Conservation (phyloP, 2,888 invertebrate genomes). For the Drosophila pegasa region DNA sequence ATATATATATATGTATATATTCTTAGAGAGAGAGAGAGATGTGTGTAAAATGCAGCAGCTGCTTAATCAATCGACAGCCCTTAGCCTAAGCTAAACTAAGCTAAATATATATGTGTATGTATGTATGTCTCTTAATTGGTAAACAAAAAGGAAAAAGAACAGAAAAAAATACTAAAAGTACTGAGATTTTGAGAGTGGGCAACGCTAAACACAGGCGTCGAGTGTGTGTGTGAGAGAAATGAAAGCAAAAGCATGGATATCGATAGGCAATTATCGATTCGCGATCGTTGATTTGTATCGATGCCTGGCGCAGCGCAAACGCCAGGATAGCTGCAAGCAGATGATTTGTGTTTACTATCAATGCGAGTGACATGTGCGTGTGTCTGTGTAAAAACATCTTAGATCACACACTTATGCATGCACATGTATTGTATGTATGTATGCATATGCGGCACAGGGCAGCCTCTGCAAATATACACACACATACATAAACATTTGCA, state of each 20-base stretch:
- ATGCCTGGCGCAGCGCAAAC: constrained; percentile 4
- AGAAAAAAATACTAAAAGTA: constrained; percentile 1
- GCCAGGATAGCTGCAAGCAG: constrained; percentile 4
- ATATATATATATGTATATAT: constrained; percentile 53
- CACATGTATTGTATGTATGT: neutral
- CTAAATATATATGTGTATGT: constrained; percentile 8
- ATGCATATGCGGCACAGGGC: neutral
- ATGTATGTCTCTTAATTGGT: constrained; percentile 13
- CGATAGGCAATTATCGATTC: constrained; percentile 5
- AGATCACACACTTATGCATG: constrained; percentile 3
- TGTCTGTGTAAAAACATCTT: neutral
- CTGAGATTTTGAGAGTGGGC: constrained; percentile 14
- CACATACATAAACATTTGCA: neutral
- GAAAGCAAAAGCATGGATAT: constrained; percentile 18
- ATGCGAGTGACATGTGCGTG: neutral
- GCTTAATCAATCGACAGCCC: constrained; percentile 27
- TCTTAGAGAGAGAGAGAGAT: constrained; percentile 10
- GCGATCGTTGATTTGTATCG: constrained; percentile 13
- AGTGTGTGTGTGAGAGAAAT: constrained; percentile 7
- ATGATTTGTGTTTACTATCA: constrained; percentile 2
- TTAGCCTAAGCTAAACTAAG: constrained; percentile 48
- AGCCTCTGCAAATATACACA: neutral
- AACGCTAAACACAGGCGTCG: constrained; percentile 30
- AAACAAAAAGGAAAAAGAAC: neutral
- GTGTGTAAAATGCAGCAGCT: constrained; percentile 29